These are phyloP conservation scores for Tiliacea aurago DNA, from an alignment of 2,888 invertebrate species.

Conservation along the genomic window DNA sequence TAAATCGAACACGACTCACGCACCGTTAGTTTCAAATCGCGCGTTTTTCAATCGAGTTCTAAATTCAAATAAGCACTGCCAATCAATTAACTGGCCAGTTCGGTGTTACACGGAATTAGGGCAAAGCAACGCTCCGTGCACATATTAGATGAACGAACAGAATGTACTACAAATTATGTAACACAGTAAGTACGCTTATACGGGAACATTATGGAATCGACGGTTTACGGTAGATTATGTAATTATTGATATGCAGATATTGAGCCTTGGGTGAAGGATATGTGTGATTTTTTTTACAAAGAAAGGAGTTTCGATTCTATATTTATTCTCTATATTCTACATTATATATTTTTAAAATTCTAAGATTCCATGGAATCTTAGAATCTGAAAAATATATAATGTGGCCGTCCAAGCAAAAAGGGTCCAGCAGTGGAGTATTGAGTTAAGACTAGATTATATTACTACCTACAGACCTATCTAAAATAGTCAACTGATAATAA, in stretches of 20 bases:
- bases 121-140: conserved; percentile 42
- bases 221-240: neutral
- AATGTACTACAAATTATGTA: conserved; percentile 46
- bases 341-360: too few species aligned
- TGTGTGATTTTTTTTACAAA: neutral
- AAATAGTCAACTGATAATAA: too few species aligned
- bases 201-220: conserved; percentile 5
- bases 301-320: neutral
- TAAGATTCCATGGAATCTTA: too few species aligned
- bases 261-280: neutral
- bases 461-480: too few species aligned
- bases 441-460: too few species aligned
- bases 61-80: conserved; percentile 45
- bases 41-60: conserved; percentile 32
- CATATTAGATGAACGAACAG: conserved; percentile 56
- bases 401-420: too few species aligned
- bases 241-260: neutral
- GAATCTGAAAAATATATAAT: neutral
- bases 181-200: conserved; percentile 18
- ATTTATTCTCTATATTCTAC: too few species aligned
- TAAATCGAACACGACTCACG: conserved; percentile 31
- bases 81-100: conserved; percentile 47
- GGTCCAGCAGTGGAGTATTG: too few species aligned
- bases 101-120: conserved; percentile 50
- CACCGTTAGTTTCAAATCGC: conserved; percentile 27